Base-by-base conservation (phyloP, 35 echinoderm and acorn worm species). In the Hemicentrotus pulcherrimus region DNA sequence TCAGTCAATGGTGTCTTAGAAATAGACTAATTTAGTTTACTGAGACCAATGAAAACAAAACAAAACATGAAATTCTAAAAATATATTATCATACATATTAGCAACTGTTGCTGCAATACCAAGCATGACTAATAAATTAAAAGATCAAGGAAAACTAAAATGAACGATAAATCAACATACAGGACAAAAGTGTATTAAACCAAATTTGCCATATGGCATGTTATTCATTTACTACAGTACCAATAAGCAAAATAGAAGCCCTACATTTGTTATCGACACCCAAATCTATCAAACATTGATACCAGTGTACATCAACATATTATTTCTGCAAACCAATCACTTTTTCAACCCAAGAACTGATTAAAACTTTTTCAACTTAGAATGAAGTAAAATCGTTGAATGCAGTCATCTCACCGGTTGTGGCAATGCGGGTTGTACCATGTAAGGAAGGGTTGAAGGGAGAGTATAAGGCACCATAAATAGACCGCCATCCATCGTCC, bases 391-490 rank as follows among this genome's bases (percentile, higher is more conserved):
- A 3, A 59, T 59, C 6, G 16, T 12, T 59, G 65, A 6, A 78
- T 4, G 65, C 19, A 78, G 65, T 18, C 91, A 47, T 48, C 91
- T 93, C 46, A 93, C 91, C 91, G 91, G 15, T 58, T 93, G 91
- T 93, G 91, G 48, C 91, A 58, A 48, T 13, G 91, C 11, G 16
- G 91, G 91, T 47, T 93, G 91, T 5, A 93, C 91, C 48, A 93
- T 58, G 46, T 52, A 9, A 58, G 91, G 91, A 11, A 93, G 32
- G 3, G 91, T n/a, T 2, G 91, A 50, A 47, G 45, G 45, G 91
- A 93, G 46, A 31, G 91, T 32, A 47, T 93, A 93, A 93, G 91
- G 91, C 91, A 93, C 91, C 91, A 93, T 93, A 58, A 93, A 47
- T 5, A 93, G 91, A 58, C 91, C 91, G 12, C 46, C 91, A 58